A percentile compares a stretch with the other conserved stretches of the same genome.
These are phyloP conservation scores for Rhinogobius similis DNA, from an alignment of 2,113 vertebrate species.

Conservation along the genomic window DNA sequence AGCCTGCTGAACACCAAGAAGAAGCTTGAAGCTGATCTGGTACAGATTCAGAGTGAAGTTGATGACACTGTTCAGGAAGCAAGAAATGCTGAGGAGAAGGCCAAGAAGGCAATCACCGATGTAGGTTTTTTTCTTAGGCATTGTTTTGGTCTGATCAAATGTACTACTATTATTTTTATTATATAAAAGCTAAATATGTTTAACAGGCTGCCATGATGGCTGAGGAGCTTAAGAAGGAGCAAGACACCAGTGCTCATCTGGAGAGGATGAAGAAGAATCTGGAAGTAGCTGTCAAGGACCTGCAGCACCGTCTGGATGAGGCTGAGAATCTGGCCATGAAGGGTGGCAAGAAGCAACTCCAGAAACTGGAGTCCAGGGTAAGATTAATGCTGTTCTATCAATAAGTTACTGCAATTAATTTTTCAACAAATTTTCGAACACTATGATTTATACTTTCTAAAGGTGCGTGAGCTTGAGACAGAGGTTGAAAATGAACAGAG, in stretches of 20 bases:
- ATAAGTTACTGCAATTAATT: not conserved
- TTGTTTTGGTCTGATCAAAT: not conserved
- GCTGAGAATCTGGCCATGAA: slow-evolving; percentile 88
- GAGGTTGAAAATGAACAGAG: slow-evolving; percentile 65
- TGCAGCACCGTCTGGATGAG: slow-evolving; percentile 88
- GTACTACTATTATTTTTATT: not conserved
- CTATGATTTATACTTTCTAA: not conserved
- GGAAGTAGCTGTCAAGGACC: slow-evolving; percentile 79
- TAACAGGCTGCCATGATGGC: slow-evolving; percentile 84
- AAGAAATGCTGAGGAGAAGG: slow-evolving; percentile 89
- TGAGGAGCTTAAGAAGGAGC: slow-evolving; percentile 89
- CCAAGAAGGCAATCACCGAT: slow-evolving; percentile 93
- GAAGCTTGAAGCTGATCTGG: slow-evolving; percentile 67
- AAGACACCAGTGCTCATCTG: slow-evolving; percentile 87
- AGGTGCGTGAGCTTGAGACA: slow-evolving; percentile 63
- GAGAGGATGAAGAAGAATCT: slow-evolving; percentile 96
- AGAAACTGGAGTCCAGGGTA: slow-evolving; percentile 84
- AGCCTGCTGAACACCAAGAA: slow-evolving; percentile 64
- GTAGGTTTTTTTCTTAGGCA: slow-evolving; percentile 31
- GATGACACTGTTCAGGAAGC: slow-evolving; percentile 70
- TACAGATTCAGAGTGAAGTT: slow-evolving; percentile 69
- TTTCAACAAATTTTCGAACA: not conserved
- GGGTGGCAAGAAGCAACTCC: slow-evolving; percentile 85
- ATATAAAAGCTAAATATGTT: not conserved
- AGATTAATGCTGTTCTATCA: not conserved